These are phyloP conservation scores for Empis stercorea DNA, from an alignment of 2,888 invertebrate genomes.

Conservation along the genomic window DNA sequence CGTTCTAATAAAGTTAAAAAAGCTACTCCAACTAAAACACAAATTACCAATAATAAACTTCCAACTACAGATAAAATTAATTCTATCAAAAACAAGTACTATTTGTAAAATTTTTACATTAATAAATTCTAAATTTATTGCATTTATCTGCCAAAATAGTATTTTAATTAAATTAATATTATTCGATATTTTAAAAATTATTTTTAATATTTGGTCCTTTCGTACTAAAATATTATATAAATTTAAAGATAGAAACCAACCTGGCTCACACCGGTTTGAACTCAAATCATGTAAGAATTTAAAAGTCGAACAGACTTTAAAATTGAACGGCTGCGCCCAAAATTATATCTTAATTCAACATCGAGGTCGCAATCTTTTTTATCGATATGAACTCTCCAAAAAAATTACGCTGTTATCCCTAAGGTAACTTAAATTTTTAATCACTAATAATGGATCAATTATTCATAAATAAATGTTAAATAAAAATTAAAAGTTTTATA, in stretches of 20 bases:
- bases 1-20: conserved; percentile 63
- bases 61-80: conserved; percentile 35
- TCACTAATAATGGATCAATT: conserved; percentile 45
- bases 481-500: conserved; percentile 41
- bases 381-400: conserved; percentile 60
- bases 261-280: conserved; percentile 77
- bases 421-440: conserved; percentile 62
- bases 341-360: conserved; percentile 69
- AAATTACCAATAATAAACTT: conserved; percentile 43
- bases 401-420: conserved; percentile 77
- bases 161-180: conserved; percentile 19
- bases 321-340: conserved; percentile 51
- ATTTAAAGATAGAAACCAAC: conserved; percentile 70
- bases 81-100: conserved; percentile 42
- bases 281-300: conserved; percentile 76
- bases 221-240: conserved; percentile 55
- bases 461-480: conserved; percentile 35
- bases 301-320: conserved; percentile 67
- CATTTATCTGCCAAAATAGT: conserved; percentile 57
- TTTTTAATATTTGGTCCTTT: conserved; percentile 56
- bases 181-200: conserved; percentile 31
- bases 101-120: conserved; percentile 43
- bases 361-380: conserved; percentile 74
- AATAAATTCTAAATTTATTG: conserved; percentile 57
- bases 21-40: conserved; percentile 50